These are phyloP conservation scores for Acanthiza pusilla DNA, from an alignment of 2,797 vertebrate genomes.

Conservation along the genomic window DNA sequence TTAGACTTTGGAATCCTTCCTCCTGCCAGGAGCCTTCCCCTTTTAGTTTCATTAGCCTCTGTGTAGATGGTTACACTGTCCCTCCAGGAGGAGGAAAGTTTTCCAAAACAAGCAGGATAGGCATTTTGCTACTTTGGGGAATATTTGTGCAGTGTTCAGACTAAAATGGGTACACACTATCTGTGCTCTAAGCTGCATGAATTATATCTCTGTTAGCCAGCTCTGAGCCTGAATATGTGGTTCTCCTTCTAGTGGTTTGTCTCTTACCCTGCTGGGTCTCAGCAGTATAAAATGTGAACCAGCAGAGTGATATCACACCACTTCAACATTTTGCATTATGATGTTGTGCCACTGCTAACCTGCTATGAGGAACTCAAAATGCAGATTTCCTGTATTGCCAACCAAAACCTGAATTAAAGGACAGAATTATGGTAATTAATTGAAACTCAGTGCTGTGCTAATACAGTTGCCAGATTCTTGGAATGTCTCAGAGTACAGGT, in stretches of 20 bases:
- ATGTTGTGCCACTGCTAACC: neutral
- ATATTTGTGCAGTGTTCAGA: fast-evolving
- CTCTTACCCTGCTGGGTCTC: neutral
- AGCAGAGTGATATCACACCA: neutral
- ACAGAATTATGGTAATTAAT: neutral
- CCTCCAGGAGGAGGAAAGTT: neutral
- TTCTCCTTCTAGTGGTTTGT: neutral
- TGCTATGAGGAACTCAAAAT: neutral
- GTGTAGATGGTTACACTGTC: neutral
- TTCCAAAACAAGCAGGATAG: neutral
- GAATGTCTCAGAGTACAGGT: neutral
- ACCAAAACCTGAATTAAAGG: neutral
- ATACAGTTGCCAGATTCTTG: neutral
- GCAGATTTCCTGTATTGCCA: neutral
- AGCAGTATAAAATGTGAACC: neutral
- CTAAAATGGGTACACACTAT: neutral
- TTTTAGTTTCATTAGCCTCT: neutral
- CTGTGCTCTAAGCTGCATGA: neutral
- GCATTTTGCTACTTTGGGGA: neutral
- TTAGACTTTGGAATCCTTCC: neutral
- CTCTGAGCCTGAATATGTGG: neutral
- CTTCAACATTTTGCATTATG: neutral
- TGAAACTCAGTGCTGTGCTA: neutral
- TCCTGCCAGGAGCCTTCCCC: neutral
- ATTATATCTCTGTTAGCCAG: neutral